Evolutionary conservation across 2,113 vertebrate species (phyloP).

Genomic region (Coptodon rendalli): DNA sequence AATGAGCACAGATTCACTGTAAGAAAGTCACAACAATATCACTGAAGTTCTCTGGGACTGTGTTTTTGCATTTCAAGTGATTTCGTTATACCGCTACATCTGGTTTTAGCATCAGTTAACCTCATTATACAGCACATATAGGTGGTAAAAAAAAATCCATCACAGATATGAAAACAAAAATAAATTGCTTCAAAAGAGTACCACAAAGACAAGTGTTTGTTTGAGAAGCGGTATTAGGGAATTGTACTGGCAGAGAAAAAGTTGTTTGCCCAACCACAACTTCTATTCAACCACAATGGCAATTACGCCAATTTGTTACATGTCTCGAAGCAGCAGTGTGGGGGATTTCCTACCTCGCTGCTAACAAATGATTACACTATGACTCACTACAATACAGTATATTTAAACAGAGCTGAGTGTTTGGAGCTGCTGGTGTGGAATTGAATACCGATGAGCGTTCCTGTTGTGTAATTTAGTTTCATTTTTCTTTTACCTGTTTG

Average conservation of each 20-base stretch:
- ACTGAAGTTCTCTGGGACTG: background rate
- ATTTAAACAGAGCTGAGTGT: background rate
- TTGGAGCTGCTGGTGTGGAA: background rate
- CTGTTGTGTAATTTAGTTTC: background rate
- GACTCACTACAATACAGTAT: conserved; percentile 33
- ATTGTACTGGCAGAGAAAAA: conserved; percentile 13
- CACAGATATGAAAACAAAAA: background rate
- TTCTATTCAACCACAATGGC: conserved; percentile 58
- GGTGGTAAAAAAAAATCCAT: background rate
- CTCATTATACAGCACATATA: background rate
- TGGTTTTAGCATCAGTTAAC: background rate
- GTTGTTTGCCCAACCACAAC: conserved; percentile 45
- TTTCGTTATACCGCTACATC: background rate
- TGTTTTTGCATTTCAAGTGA: background rate
- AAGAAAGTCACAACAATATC: background rate
- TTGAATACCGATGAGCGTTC: background rate
- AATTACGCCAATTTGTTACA: conserved; percentile 63
- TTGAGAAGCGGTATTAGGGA: conserved; percentile 5
- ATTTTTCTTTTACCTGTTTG: background rate
- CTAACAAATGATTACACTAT: conserved; percentile 43
- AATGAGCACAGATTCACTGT: background rate
- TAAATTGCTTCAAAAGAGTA: background rate
- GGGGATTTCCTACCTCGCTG: conserved; percentile 47
- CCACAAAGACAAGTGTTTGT: conserved; percentile 45
- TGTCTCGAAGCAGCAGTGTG: conserved; percentile 32